Conservation (phyloP, 2,888 invertebrate species). For the Lydus trimaculatus region DNA sequence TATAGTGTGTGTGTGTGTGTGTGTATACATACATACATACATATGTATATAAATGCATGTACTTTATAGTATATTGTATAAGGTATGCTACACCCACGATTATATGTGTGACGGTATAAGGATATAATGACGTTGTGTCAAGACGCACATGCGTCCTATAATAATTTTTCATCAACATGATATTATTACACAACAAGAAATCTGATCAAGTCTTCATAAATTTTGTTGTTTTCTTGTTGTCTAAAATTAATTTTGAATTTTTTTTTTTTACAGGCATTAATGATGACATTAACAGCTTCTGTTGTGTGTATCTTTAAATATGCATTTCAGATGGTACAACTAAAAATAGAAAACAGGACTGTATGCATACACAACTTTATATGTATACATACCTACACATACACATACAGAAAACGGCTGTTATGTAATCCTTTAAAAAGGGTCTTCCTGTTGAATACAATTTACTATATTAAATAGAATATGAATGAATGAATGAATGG, state of each 20-base stretch:
- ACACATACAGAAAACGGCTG: not conserved
- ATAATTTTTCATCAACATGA: not conserved
- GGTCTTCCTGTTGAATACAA: constrained; percentile 1
- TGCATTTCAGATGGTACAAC: constrained; percentile 19
- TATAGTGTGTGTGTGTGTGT: no score
- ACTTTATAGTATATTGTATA: not conserved
- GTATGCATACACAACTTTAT: not conserved
- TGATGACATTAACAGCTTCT: constrained; percentile 24
- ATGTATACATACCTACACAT: no score
- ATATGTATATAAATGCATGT: no score
- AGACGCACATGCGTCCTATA: not conserved
- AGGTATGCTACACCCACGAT: not conserved
- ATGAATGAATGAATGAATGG: not conserved
- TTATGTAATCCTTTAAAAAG: constrained; percentile 5
- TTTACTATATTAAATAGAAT: not conserved
- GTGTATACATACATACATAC: no score
- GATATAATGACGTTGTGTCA: not conserved
- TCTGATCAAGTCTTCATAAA: not conserved
- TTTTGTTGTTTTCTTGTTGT: not conserved
- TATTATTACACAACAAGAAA: not conserved
- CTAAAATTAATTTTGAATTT: not conserved
- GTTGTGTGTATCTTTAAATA: constrained; percentile 26
- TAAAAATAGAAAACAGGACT: constrained; percentile 2
- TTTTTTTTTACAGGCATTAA: not conserved
- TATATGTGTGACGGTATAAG: not conserved